Conservation (phyloP, 2,888 invertebrate genomes). For the Drosophila bunnanda region DNA sequence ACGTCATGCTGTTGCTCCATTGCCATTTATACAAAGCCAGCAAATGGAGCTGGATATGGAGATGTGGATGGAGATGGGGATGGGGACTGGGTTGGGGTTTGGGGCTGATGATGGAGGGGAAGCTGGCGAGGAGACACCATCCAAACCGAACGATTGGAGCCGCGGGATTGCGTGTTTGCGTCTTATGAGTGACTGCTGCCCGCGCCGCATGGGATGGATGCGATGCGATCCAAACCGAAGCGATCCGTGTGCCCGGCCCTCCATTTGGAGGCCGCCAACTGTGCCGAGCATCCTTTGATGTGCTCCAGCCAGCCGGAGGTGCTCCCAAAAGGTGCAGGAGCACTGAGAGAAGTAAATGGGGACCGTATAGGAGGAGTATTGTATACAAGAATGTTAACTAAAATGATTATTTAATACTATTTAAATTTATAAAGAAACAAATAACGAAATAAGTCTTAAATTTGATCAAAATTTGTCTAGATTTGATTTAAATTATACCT, state of each 20-base stretch:
- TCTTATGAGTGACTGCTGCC: slow-evolving; percentile 77
- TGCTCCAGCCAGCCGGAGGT: slow-evolving; percentile 50
- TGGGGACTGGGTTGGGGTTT: too few relatives aligned
- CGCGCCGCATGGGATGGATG: slow-evolving; percentile 53
- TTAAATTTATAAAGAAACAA: too few relatives aligned
- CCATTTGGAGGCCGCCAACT: slow-evolving; percentile 72
- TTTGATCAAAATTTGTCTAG: too few relatives aligned
- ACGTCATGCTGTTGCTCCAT: slow-evolving; percentile 80
- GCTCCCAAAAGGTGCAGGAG: slow-evolving; percentile 36
- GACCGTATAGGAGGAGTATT: too few relatives aligned
- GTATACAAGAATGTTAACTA: too few relatives aligned
- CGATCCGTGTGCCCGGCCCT: slow-evolving; percentile 39
- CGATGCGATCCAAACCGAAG: slow-evolving; percentile 6
- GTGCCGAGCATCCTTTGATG: slow-evolving; percentile 83
- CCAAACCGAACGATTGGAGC: slow-evolving; percentile 41
- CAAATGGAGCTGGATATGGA: slow-evolving; percentile 29
- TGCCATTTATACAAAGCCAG: slow-evolving; percentile 75
- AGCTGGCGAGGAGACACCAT: slow-evolving; percentile 1
- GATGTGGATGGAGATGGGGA: neutral
- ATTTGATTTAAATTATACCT: too few relatives aligned
- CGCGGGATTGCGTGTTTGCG: slow-evolving; percentile 70
- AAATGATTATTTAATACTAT: too few relatives aligned
- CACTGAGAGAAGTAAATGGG: slow-evolving; percentile 13
- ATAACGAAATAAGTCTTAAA: too few relatives aligned
- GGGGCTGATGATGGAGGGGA: neutral